These are phyloP conservation scores for Condylostylus longicornis DNA, from an alignment of 1,140 invertebrate genomes.

Conservation along the genomic window DNA sequence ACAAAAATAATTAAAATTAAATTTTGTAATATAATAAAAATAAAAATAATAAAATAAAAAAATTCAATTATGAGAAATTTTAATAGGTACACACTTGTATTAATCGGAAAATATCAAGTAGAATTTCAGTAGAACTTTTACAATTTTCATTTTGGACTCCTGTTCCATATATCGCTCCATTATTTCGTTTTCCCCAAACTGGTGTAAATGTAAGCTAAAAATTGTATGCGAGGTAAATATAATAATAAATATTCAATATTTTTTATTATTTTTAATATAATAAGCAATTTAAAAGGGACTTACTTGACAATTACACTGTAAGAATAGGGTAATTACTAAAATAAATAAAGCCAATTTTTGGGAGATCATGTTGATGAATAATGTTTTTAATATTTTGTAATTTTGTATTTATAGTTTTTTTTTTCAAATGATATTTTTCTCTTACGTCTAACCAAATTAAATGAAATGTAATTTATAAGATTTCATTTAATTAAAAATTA, in stretches of 20 bases:
- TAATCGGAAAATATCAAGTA: slow-evolving; percentile 27
- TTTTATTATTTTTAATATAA: not conserved
- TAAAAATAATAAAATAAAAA: not conserved
- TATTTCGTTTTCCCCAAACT: slow-evolving; percentile 28
- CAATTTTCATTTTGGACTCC: slow-evolving; percentile 16
- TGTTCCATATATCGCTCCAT: slow-evolving; percentile 10
- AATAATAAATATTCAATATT: not conserved
- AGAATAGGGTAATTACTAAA: not conserved
- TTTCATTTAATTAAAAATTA: too few species aligned
- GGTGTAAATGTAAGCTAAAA: slow-evolving; percentile 28
- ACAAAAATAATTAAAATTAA: not conserved
- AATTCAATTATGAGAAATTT: not conserved
- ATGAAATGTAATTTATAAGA: too few species aligned
- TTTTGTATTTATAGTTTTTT: too few species aligned
- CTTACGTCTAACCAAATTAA: too few species aligned
- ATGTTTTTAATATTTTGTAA: not conserved
- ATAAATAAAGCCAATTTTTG: slow-evolving; percentile 12
- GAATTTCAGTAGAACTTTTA: slow-evolving; percentile 28
- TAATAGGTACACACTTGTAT: slow-evolving; percentile 11
- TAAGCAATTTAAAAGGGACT: not conserved
- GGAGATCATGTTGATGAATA: slow-evolving; percentile 10
- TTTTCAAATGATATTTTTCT: too few species aligned
- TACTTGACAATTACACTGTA: not conserved
- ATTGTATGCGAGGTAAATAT: not conserved
- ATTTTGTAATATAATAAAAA: not conserved